phyloP scores from a whole-genome alignment of 2,888 invertebrate genomes.

The Caenorhabditis wallacei region DNA sequence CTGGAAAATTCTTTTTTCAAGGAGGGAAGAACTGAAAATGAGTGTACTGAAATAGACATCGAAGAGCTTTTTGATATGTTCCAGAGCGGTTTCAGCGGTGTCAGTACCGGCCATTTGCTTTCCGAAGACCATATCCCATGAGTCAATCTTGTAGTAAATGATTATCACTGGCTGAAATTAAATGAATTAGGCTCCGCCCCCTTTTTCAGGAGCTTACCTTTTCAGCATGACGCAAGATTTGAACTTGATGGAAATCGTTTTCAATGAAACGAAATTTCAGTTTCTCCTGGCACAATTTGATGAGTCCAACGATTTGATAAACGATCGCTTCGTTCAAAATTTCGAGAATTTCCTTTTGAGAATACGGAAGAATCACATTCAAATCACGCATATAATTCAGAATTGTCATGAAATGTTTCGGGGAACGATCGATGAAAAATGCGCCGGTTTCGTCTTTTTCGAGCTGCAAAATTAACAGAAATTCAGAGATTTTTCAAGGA shows the following conservation, averaged over 20 bases:
- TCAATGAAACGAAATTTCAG: not conserved
- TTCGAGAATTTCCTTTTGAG: not conserved
- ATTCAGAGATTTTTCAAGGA: not conserved
- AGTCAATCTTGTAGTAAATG: constrained; percentile 8
- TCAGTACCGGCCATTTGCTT: not conserved
- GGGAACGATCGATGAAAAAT: constrained; percentile 85
- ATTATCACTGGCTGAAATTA: constrained; percentile 12
- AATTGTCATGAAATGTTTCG: constrained; percentile 96
- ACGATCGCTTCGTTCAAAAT: not conserved
- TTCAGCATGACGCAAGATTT: not conserved
- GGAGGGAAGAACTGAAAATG: not conserved
- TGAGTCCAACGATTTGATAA: not conserved
- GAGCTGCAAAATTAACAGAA: constrained; percentile 2
- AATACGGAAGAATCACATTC: constrained; percentile 88
- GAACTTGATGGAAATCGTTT: not conserved
- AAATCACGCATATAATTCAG: constrained; percentile 96
- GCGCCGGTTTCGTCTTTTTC: not conserved
- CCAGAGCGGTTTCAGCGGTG: not conserved
- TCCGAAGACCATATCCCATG: not conserved
- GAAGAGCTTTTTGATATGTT: not conserved
- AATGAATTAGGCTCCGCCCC: not conserved
- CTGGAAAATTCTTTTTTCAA: not conserved
- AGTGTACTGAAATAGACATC: constrained; percentile 12
- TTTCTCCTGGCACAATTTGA: not conserved
- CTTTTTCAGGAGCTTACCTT: not conserved